Evolutionary conservation across 1,140 invertebrate species (phyloP).

Genomic region (Pogonus chalceus): DNA sequence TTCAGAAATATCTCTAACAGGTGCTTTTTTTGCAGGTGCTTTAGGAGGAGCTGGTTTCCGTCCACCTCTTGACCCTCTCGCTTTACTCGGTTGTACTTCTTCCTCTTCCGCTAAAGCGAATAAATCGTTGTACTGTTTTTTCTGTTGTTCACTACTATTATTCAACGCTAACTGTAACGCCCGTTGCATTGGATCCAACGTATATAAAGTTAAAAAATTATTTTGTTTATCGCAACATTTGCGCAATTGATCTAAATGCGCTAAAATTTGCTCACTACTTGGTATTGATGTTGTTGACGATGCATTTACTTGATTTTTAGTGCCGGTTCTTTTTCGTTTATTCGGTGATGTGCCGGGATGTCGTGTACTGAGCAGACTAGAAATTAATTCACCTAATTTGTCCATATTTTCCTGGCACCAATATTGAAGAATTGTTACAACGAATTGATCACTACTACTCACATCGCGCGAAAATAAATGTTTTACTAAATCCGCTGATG

Average conservation of each 20-base stretch:
- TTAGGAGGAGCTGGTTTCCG: slow-evolving; percentile 41
- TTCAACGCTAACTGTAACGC: slow-evolving; percentile 71
- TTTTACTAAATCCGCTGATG: slow-evolving; percentile 73
- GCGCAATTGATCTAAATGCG: slow-evolving; percentile 85
- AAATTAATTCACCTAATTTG: slow-evolving; percentile 75
- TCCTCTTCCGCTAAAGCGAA: slow-evolving; percentile 85
- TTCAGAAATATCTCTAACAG: slow-evolving; percentile 44
- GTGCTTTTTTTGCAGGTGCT: slow-evolving; percentile 43
- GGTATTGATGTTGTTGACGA: slow-evolving; percentile 40
- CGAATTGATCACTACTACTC: slow-evolving; percentile 63
- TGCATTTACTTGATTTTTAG: slow-evolving; percentile 38
- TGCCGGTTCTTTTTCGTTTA: slow-evolving; percentile 72
- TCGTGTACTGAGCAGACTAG: slow-evolving; percentile 61
- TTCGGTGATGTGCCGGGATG: slow-evolving; percentile 78
- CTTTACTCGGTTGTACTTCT: slow-evolving; percentile 46
- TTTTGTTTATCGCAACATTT: slow-evolving; percentile 53
- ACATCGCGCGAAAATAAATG: slow-evolving; percentile 72
- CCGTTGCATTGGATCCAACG: slow-evolving; percentile 78
- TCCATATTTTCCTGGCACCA: slow-evolving; percentile 90
- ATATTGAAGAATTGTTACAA: slow-evolving; percentile 79
- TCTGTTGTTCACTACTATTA: slow-evolving; percentile 69
- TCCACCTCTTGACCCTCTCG: slow-evolving; percentile 42
- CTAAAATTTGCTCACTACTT: slow-evolving; percentile 70
- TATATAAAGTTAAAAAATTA: slow-evolving; percentile 53
- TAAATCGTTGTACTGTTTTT: slow-evolving; percentile 84